Conservation (phyloP, 2,113 vertebrate genomes). For the Podiceps cristatus region DNA sequence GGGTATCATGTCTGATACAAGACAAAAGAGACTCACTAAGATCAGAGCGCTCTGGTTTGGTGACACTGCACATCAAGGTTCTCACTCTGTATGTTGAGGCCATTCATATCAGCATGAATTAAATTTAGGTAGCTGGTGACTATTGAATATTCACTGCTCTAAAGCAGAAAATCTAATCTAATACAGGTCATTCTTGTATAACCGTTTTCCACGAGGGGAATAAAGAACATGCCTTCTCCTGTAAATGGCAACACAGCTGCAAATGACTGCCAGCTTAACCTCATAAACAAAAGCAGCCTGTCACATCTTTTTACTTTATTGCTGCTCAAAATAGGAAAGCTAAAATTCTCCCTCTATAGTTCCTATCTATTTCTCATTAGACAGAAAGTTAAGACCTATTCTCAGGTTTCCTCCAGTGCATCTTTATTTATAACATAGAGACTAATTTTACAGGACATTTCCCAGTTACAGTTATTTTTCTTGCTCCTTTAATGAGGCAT, state of each 20-base stretch:
- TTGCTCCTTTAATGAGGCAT: conserved; percentile 42
- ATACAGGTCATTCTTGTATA: background rate
- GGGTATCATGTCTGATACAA: background rate
- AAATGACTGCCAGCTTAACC: conserved; percentile 20
- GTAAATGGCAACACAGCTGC: background rate
- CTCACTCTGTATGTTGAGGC: background rate
- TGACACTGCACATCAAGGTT: background rate
- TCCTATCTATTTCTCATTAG: conserved; percentile 15
- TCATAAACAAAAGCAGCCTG: conserved; percentile 18
- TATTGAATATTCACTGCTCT: background rate
- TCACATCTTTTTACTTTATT: background rate
- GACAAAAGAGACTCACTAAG: background rate
- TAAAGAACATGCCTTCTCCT: background rate
- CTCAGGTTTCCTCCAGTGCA: background rate
- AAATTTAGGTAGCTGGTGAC: background rate
- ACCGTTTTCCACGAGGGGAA: background rate
- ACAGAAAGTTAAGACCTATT: background rate
- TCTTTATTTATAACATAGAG: conserved; percentile 40
- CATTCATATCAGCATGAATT: background rate
- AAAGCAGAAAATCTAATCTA: background rate
- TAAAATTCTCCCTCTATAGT: background rate
- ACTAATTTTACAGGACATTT: conserved; percentile 42
- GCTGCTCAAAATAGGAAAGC: conserved; percentile 5
- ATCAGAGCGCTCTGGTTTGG: background rate
- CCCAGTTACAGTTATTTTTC: background rate